Evolutionary conservation across 2,797 vertebrate genomes (phyloP), one percentile per base, ranked within the genome.

Genomic region (Borostomias antarcticus): DNA sequence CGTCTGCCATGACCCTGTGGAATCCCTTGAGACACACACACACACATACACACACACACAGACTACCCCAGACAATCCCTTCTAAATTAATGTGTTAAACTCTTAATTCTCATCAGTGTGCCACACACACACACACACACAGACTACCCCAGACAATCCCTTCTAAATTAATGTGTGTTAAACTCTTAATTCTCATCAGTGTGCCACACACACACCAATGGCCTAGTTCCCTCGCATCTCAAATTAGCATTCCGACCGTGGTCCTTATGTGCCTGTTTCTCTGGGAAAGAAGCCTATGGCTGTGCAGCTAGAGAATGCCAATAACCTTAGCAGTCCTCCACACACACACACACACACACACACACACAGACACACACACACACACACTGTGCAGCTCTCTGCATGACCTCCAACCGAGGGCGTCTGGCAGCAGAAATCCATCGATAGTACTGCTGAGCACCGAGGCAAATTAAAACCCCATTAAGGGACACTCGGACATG

Each of bases 401-500:
- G 32, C 35, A 5, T 78, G 82, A 88, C 89, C 81, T 85, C 74
- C 66, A 76, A 78, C 65, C 62, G 60, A 50, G 52, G 48, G 75
- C 17, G 45, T 77, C 82, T 76, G 75, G 10, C 48, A 58, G 81
- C 82, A 84, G 62, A 54, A 54, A 54, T 70, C 30, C 53, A 80
- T 86, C 77, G 68, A 87, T 89, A 72, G 77, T 56, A 66, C n/a
- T 43, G 30, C 73, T 58, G 74, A 86, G 73, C 70, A 69, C 56
- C 28, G 75, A 74, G 81, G 82, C 71, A 74, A 84, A 91, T 91
- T 87, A 89, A 89, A 86, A 79, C 66, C 64, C 79, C 58, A 77
- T 90, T 86, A 88, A 62, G 75, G 74, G 80, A 82, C 69, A 45
- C 59, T 0, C 33, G 57, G 74, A 86, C 35, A 17, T 85, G 86